Evolutionary conservation across 1,140 invertebrate species (phyloP).

Genomic region (Periplaneta americana): DNA sequence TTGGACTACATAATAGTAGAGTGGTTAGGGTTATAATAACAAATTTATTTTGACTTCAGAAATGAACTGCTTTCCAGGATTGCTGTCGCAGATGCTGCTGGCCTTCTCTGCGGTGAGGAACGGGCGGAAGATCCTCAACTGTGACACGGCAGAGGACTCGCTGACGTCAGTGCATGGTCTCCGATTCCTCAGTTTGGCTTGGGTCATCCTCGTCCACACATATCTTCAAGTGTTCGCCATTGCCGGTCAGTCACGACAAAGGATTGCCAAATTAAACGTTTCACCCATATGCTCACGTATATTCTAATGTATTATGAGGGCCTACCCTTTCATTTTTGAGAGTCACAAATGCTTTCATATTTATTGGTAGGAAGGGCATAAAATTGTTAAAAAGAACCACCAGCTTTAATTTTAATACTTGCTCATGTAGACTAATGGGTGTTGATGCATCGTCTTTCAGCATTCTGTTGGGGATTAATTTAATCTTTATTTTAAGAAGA

Average conservation of each 20-base stretch:
- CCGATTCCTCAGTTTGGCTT: constrained; percentile 75
- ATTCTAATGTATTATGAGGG: no score
- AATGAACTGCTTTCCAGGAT: constrained; percentile 45
- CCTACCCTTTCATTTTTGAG: no score
- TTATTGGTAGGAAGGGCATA: no score
- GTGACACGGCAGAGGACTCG: constrained; percentile 52
- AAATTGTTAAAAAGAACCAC: no score
- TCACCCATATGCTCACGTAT: no score
- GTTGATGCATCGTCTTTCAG: no score
- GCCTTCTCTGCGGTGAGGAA: constrained; percentile 55
- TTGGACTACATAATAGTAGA: not conserved
- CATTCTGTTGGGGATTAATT: no score
- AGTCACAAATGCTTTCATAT: no score
- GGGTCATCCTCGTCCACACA: constrained; percentile 92
- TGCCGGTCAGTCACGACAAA: constrained; percentile 46
- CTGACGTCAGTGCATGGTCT: constrained; percentile 77
- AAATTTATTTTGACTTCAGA: not conserved
- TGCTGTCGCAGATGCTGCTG: constrained; percentile 49
- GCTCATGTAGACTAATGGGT: no score
- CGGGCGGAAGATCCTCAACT: constrained; percentile 52
- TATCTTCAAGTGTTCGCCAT: constrained; percentile 75
- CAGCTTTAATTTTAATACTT: no score
- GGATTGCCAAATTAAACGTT: no score
- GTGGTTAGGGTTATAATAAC: not conserved
- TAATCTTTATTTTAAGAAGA: no score